Conservation (phyloP, 2,113 vertebrate species). For the Periophthalmodon schlosseri region DNA sequence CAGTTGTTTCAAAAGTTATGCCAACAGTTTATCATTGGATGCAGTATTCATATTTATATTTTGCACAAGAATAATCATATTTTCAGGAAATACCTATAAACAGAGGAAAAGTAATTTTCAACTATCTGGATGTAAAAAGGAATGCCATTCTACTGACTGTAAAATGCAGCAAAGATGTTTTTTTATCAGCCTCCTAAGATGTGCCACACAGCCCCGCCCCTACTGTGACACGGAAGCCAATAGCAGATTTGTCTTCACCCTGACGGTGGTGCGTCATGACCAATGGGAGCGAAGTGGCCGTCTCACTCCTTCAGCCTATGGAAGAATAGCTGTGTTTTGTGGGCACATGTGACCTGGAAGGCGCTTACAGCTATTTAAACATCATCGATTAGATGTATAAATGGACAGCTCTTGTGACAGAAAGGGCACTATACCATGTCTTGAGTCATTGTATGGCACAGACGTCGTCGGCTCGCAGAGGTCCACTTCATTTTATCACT, state of each 20-base stretch:
- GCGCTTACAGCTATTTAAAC: slow-evolving; percentile 73
- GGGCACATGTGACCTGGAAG: slow-evolving; percentile 66
- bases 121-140: background rate
- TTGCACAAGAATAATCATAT: too few species aligned
- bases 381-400: slow-evolving; percentile 49
- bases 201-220: slow-evolving; percentile 26
- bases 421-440: slow-evolving; percentile 13
- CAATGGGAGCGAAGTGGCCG: slow-evolving; percentile 55
- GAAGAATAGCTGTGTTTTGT: slow-evolving; percentile 50
- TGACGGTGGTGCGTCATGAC: slow-evolving; percentile 19
- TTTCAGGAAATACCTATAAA: background rate
- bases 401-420: slow-evolving; percentile 55
- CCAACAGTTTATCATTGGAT: too few species aligned
- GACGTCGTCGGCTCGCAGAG: background rate
- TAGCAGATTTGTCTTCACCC: background rate
- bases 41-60: too few species aligned
- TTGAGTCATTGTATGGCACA: background rate
- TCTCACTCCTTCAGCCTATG: slow-evolving; percentile 26
- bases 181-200: slow-evolving; percentile 16
- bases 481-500: background rate
- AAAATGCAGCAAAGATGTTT: slow-evolving; percentile 17
- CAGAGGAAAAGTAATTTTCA: background rate
- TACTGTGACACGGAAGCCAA: slow-evolving; percentile 45
- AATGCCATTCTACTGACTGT: slow-evolving; percentile 2
- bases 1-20: background rate